phyloP scores from a whole-genome alignment of 2,113 vertebrate species.

The Haemorhous mexicanus region DNA sequence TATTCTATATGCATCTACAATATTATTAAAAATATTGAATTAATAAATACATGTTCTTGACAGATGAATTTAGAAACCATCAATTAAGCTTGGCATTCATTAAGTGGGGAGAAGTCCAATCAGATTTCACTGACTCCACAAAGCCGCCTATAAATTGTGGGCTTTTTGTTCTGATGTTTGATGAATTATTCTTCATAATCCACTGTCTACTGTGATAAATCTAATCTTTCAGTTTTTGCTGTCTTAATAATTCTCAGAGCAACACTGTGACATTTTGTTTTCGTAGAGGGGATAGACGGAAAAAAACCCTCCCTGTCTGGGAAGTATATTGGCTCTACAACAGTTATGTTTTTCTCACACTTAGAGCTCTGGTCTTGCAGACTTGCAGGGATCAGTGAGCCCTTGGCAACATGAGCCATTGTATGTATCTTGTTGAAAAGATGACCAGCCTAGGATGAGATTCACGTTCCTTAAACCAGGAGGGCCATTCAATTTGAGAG shows the following conservation, averaged over 20 bases:
- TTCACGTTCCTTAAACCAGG: neutral
- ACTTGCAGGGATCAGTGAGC: neutral
- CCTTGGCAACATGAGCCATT: neutral
- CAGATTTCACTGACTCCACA: constrained; percentile 71
- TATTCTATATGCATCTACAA: neutral
- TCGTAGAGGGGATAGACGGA: neutral
- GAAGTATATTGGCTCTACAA: neutral
- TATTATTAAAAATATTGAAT: constrained; percentile 72
- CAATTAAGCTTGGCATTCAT: constrained; percentile 75
- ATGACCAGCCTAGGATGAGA: neutral
- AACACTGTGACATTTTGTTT: constrained; percentile 56
- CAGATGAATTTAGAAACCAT: constrained; percentile 69
- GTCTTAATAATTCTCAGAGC: constrained; percentile 75
- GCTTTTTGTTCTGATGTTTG: constrained; percentile 75
- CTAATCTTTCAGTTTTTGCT: constrained; percentile 73
- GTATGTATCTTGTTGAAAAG: neutral
- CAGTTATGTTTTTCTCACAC: neutral
- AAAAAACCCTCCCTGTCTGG: neutral
- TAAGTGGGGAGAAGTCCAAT: constrained; percentile 68
- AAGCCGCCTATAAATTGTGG: constrained; percentile 73
- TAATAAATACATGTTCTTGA: constrained; percentile 71
- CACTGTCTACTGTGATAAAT: constrained; percentile 74
- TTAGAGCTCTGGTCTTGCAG: neutral
- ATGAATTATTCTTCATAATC: constrained; percentile 84
- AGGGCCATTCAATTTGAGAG: neutral